phyloP scores from a whole-genome alignment of 2,113 vertebrate species.

The Halcyon malimbica region DNA sequence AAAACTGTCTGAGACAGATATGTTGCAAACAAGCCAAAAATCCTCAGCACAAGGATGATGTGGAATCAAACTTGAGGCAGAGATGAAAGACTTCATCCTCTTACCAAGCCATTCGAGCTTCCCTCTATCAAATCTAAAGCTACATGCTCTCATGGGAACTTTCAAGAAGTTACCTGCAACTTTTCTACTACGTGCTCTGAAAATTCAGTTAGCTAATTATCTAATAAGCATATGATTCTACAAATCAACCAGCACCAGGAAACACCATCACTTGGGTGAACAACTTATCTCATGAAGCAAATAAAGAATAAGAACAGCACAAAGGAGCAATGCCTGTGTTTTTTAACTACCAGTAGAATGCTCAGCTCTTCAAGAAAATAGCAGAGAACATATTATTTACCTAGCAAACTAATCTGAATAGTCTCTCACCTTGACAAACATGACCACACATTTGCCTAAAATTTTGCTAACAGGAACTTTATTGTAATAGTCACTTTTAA shows the following conservation, averaged over 20 bases:
- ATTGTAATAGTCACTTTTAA: conserved; percentile 99
- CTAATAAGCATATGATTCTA: neutral
- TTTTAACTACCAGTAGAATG: neutral
- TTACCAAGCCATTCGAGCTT: neutral
- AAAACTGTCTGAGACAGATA: neutral
- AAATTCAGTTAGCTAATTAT: neutral
- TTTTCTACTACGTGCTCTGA: neutral
- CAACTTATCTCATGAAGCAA: neutral
- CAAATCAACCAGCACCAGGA: neutral
- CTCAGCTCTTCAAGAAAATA: neutral
- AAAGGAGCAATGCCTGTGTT: neutral
- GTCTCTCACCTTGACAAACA: conserved; percentile 96
- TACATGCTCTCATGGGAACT: neutral
- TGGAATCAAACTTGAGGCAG: neutral
- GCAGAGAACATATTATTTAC: neutral
- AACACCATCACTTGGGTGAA: neutral
- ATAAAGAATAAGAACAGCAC: neutral
- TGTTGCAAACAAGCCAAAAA: neutral
- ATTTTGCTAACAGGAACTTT: conserved; percentile 98
- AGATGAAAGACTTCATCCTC: neutral
- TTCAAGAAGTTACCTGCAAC: neutral
- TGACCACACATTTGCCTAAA: conserved; percentile 97
- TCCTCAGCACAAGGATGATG: neutral
- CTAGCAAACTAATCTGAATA: neutral
- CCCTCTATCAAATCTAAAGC: neutral